Base-by-base conservation (phyloP, 1,140 invertebrate species). In the Aphis craccivora region DNA sequence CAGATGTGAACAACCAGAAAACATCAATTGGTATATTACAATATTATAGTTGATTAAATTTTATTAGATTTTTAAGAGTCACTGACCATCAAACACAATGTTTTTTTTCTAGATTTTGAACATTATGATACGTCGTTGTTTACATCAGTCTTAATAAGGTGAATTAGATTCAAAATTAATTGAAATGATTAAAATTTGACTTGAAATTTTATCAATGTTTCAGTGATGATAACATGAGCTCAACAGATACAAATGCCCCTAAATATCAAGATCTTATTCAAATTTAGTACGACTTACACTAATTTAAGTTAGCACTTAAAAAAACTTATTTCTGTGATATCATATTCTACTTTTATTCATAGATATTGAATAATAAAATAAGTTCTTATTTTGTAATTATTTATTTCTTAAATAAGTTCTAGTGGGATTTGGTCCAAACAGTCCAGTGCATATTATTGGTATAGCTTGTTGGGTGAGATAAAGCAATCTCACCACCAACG, bases 181-280 rank as follows among this genome's bases (percentile, higher is more conserved):
- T 86, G 20, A 8, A 93, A 86, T 9, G 45, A 93, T 30, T n/a
- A 40, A n/a, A 86, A 55, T 51, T 48, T 76, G 4, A 81, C 25
- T 76, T 40, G n/a, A 48, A 48, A 37, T 91, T 81, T 81, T 67
- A 25, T 48, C 23, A 91, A 91, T 91, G 40, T 92, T 92, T 51
- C 81, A 93, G 67, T 40, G 76, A 93, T 67, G 48, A 84, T 92
- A 89, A 23, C 45, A 81, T 51, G 45, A 92, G 51, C 35, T 53
- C 14, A 5, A 51, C 45, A 86, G 81, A 93, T 43, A 35, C 76
- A 93, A 86, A 93, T 8, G 9, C 7, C 48, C 43, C 60, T 51
- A 93, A 93, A 86, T 93, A 83, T 93, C 91, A 93, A 93, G 91
- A 93, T 86, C 91, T 93, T 86, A 93, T 93, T 86, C n/a, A 93